Percentiles rank a stretch among this genome's conserved stretches.
phyloP scores from a whole-genome alignment of 2,888 invertebrate genomes.

The Siphlonurus alternatus region DNA sequence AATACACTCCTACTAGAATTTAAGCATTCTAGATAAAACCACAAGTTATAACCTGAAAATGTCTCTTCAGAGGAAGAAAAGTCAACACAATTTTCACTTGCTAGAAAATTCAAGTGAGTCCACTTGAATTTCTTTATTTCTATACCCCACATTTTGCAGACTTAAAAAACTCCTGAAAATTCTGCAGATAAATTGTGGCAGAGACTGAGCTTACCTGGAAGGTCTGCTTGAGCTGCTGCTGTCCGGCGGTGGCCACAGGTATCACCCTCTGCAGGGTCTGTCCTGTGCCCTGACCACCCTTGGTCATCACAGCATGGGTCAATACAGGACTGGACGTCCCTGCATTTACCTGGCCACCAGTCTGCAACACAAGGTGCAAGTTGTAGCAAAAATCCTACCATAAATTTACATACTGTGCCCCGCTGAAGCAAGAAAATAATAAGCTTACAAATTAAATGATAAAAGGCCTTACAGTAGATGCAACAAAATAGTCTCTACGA shows the following conservation, averaged over 20 bases:
- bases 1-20: too few species aligned
- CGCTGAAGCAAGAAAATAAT: too few species aligned
- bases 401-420: background rate
- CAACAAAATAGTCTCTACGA: too few species aligned
- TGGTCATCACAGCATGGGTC: background rate
- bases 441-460: too few species aligned
- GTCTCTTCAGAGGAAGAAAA: background rate
- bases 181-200: too few species aligned
- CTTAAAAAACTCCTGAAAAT: too few species aligned
- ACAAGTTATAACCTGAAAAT: background rate
- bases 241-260: background rate
- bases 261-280: background rate
- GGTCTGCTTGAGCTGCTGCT: background rate
- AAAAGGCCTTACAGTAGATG: too few species aligned
- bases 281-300: background rate
- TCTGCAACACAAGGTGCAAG: background rate
- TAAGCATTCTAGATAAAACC: background rate
- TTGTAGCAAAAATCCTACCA: background rate
- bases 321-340: background rate
- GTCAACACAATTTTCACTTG: background rate
- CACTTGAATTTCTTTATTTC: too few species aligned
- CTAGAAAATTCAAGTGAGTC: too few species aligned
- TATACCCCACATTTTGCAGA: too few species aligned
- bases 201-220: too few species aligned
- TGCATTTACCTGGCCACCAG: background rate